These are phyloP conservation scores for Epinotia ramella DNA, from an alignment of 2,888 invertebrate genomes.

Conservation along the genomic window DNA sequence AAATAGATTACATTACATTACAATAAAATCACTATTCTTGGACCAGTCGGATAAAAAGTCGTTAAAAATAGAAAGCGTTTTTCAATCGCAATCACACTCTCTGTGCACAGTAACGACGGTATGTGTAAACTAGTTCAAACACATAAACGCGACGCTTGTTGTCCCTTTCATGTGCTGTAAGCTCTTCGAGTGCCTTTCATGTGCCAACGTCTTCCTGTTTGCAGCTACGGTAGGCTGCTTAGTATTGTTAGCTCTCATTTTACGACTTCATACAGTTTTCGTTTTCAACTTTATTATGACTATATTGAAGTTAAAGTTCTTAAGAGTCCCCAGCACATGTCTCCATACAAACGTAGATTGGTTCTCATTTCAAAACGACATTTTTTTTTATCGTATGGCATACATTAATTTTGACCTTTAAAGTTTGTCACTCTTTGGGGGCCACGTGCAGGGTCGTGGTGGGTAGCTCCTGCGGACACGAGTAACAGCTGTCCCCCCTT, in stretches of 20 bases:
- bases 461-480: too few species aligned
- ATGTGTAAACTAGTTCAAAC: constrained; percentile 49
- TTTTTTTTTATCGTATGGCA: too few species aligned
- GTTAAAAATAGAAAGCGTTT: not conserved
- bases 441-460: too few species aligned
- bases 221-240: not conserved
- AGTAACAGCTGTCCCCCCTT: too few species aligned
- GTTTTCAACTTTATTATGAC: not conserved
- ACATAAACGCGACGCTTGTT: constrained; percentile 46
- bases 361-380: too few species aligned
- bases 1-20: constrained; percentile 29
- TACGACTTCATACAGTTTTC: constrained; percentile 3
- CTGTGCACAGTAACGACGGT: constrained; percentile 24
- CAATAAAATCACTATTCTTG: too few species aligned
- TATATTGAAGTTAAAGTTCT: too few species aligned
- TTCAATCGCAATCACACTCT: not conserved
- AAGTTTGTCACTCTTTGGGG: too few species aligned
- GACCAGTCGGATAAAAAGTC: too few species aligned
- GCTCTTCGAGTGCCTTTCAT: constrained; percentile 33
- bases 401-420: too few species aligned
- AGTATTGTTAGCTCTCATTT: constrained; percentile 14
- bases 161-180: constrained; percentile 47
- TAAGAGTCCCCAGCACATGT: too few species aligned
- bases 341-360: too few species aligned
- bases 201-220: constrained; percentile 16